Evolutionary conservation across 1,140 invertebrate genomes (phyloP), one percentile per base, ranked within the genome.

Genomic region (Tetranychus cinnabarinus): DNA sequence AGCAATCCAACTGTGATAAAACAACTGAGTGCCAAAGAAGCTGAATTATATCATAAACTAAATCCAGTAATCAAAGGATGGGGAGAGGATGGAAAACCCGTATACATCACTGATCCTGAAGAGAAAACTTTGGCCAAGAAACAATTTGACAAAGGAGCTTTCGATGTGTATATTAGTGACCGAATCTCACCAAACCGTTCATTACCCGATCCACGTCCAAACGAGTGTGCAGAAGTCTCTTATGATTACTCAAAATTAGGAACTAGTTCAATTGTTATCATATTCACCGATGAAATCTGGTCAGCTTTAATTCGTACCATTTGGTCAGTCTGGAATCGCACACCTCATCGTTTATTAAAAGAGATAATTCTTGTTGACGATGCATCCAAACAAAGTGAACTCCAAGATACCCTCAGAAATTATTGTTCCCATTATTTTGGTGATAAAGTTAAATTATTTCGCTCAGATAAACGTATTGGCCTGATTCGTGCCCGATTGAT

Each of bases 291-390:
- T 71, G 89, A 93, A 75, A 82, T 87, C 3, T 84, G 83, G 71
- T 85, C 85, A 5, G 81, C 86, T 35, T 77, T 93, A 48, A 68
- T 92, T 35, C 70, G 88, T 33, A 91, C 88, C 0, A 79, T 91
- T 13, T 84, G 86, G 77, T 88, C 84, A 70, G 85, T 91, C 1
- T 70, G 91, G n/a, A 83, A 86, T 73, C 78, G 84, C 62, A 82
- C 82, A 12, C 81, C 85, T 3, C 63, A 74, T 0, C 69, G 79
- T 62, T 71, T 81, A 45, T 69, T 88, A 13, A 78, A 85, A 67
- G 87, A 92, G 75, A 84, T 93, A 61, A 81, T 93, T 66, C 74
- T 93, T 31, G 82, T 92, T 3, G 87, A 93, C 72, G 88, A 93
- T 74, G 82, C 80, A 69, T 89, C 86, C 67, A 84, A 86, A 56